Conservation (phyloP, 2,888 invertebrate genomes). For the Diploptera punctata region DNA sequence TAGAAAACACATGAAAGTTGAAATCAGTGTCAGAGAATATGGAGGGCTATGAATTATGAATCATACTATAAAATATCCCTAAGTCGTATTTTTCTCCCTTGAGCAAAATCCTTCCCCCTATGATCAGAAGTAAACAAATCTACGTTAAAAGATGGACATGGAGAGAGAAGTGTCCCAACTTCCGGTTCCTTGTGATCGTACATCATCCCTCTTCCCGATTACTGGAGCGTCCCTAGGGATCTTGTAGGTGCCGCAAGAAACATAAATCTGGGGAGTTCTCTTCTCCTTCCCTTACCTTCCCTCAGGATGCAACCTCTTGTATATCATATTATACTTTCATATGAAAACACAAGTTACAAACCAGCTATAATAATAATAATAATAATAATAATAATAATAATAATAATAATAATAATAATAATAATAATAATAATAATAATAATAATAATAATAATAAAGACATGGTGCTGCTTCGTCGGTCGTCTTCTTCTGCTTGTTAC, state of each 20-base stretch:
- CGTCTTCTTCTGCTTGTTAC: too few species aligned
- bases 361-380: too few species aligned
- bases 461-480: too few species aligned
- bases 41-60: too few species aligned
- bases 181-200: not conserved
- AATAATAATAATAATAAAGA: too few species aligned
- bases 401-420: too few species aligned
- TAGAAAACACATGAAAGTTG: too few species aligned
- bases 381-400: too few species aligned
- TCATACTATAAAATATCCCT: too few species aligned
- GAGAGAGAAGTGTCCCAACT: not conserved
- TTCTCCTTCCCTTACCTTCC: not conserved
- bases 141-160: not conserved
- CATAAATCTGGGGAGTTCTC: constrained; percentile 15
- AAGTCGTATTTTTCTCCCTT: not conserved
- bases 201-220: not conserved
- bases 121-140: not conserved
- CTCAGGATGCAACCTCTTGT: not conserved
- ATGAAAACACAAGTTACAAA: too few species aligned
- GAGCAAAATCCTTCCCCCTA: not conserved
- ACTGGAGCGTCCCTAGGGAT: not conserved
- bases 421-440: too few species aligned
- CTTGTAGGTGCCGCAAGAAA: constrained; percentile 11
- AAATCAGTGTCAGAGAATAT: too few species aligned
- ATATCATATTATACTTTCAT: not conserved